Percentiles rank a stretch among this genome's conserved stretches.
phyloP scores from a whole-genome alignment of 2,888 invertebrate species.

The Malachius bipustulatus region DNA sequence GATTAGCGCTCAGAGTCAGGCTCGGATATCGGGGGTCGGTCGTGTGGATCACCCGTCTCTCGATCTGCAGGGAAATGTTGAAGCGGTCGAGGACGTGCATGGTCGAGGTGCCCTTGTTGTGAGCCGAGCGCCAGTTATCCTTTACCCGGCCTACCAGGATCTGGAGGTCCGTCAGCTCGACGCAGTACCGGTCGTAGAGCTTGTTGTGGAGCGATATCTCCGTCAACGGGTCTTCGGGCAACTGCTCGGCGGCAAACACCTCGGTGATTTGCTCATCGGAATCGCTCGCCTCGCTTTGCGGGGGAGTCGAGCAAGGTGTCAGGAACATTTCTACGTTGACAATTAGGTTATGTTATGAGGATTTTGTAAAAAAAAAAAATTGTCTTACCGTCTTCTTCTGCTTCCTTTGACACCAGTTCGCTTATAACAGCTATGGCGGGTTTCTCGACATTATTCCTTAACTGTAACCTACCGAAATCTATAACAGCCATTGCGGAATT shows the following conservation, averaged over 20 bases:
- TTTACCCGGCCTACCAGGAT: constrained; percentile 78
- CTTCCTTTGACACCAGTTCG: constrained; percentile 33
- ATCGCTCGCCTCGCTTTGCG: constrained; percentile 61
- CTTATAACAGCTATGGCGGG: constrained; percentile 29
- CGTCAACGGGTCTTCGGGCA: constrained; percentile 31
- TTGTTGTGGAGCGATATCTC: constrained; percentile 53
- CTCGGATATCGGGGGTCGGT: constrained; percentile 80
- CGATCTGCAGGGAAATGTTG: constrained; percentile 52
- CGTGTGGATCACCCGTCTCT: constrained; percentile 69
- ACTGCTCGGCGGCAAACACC: constrained; percentile 27
- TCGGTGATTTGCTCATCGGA: constrained; percentile 36
- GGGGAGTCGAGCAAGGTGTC: constrained; percentile 82
- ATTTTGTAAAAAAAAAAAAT: constrained; percentile 15
- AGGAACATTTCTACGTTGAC: constrained; percentile 67
- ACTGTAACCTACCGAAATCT: constrained; percentile 79
- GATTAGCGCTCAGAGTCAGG: constrained; percentile 68
- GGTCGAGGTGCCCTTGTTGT: constrained; percentile 69
- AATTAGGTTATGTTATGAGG: no score
- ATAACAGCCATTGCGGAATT: constrained; percentile 71
- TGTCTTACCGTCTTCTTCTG: constrained; percentile 39
- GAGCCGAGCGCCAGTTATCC: constrained; percentile 84
- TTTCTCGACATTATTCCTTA: constrained; percentile 38
- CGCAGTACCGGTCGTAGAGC: constrained; percentile 65
- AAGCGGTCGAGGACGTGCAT: constrained; percentile 63
- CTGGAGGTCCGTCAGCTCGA: constrained; percentile 74